A percentile compares a stretch with the other conserved stretches of the same genome.
Evolutionary conservation across 2,888 invertebrate genomes (phyloP).

Genomic region (Hedychridium roseum): DNA sequence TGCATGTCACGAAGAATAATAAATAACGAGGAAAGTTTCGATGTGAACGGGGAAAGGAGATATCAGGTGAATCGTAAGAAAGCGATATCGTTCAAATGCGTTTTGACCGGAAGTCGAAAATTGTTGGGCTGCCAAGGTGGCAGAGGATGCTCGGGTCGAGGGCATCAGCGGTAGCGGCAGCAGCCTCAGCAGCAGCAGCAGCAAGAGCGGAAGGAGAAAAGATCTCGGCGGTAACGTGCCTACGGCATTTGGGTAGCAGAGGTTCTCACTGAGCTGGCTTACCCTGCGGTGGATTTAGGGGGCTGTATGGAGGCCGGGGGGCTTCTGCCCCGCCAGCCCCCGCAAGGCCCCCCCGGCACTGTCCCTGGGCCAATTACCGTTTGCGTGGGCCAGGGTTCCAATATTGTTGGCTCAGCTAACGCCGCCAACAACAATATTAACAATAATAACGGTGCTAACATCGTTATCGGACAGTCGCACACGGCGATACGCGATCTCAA

Average conservation of each 20-base stretch:
- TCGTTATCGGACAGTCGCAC: conserved; percentile 71
- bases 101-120: conserved; percentile 42
- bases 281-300: conserved; percentile 70
- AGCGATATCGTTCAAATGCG: conserved; percentile 40
- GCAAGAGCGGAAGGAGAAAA: conserved; percentile 26
- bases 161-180: conserved; percentile 25
- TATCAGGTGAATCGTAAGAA: too few species aligned
- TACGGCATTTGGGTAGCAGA: conserved; percentile 50
- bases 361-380: conserved; percentile 61
- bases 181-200: conserved; percentile 16
- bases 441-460: conserved; percentile 65
- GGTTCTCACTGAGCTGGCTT: conserved; percentile 68
- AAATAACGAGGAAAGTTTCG: too few species aligned
- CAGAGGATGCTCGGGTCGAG: conserved; percentile 46
- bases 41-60: conserved; percentile 5
- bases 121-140: conserved; percentile 38
- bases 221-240: conserved; percentile 30
- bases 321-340: conserved; percentile 73
- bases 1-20: too few species aligned
- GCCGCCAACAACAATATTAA: conserved; percentile 23
- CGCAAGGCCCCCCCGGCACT: conserved; percentile 68
- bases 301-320: conserved; percentile 82
- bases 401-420: too few species aligned
- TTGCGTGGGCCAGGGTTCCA: conserved; percentile 51
- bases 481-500: conserved; percentile 62